Percentiles rank a stretch among this genome's conserved stretches.
phyloP scores from a whole-genome alignment of 2,797 vertebrate genomes.

The Parotocinclus haroldoi region DNA sequence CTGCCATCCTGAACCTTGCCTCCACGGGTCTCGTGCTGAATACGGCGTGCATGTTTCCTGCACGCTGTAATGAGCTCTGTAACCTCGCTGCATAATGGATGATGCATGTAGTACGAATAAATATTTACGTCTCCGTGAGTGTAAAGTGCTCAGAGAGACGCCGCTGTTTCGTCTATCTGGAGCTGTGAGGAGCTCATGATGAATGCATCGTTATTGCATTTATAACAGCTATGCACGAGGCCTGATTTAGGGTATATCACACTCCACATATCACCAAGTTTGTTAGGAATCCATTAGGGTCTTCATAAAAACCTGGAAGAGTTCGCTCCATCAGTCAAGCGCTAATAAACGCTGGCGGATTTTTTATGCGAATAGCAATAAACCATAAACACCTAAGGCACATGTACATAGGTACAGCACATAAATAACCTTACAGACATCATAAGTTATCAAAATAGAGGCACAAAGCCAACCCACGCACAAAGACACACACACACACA shows the following conservation, averaged over 20 bases:
- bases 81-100: constrained; percentile 19
- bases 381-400: not conserved
- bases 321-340: not conserved
- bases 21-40: not conserved
- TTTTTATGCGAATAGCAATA: not conserved
- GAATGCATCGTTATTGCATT: not conserved
- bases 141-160: not conserved
- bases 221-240: not conserved
- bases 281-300: not conserved
- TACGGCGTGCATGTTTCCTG: not conserved
- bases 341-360: not conserved
- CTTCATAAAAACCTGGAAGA: not conserved
- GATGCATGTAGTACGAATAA: constrained; percentile 7
- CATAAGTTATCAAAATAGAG: constrained; percentile 24
- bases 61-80: not conserved
- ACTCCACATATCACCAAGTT: not conserved
- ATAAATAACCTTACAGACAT: constrained; percentile 14
- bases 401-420: not conserved
- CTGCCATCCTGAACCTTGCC: not conserved
- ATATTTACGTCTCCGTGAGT: not conserved
- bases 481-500: no score
- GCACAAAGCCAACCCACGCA: not conserved
- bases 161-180: not conserved
- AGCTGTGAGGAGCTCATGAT: not conserved
- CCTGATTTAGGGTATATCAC: not conserved